Evolutionary conservation across 35 echinoderm and acorn worm species (phyloP), one percentile per base, ranked within the genome.

Genomic region (Anneissia japonica): DNA sequence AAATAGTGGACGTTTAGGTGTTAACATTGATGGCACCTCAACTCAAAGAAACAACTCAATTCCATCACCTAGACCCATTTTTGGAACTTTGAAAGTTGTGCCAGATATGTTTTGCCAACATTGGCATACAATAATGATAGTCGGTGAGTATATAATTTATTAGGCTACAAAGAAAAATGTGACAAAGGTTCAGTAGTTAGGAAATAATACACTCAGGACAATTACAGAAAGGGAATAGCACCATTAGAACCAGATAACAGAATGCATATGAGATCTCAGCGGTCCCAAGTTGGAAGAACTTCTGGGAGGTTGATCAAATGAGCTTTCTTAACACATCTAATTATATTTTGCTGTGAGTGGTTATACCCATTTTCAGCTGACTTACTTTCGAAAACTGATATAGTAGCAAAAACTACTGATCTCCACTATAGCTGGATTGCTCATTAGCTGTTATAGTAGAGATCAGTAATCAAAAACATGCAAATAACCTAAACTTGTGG

Each of bases 51-150:
- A 90, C 36, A 41, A 38, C 30, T 84, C 91, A 14, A 80, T 91
- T 21, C 86, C 91, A 7, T 91, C 91, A n/a, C 95, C 95, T 31
- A 37, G 89, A 30, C 95, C 95, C 1, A 92, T 97, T 32, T 97
- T 97, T 89, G 95, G 95, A 17, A 43, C 95, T 0, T 83, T 97
- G 23, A 92, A 97, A 30, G 90, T 88, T 51, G 95, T 93, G 33
- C 90, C 95, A 4, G 95, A 92, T 91, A 55, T 97, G 40, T 93
- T 83, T 2, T 97, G 95, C 82, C 75, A 81, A 31, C 46, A 97
- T 72, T 97, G 95, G 95, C 88, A 97, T 45, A 86, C 88, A 0
- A 91, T 97, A 32, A 88, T 97, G 37, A 88, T 93, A 30, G 95
- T 93, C 1, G 95, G 95, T 97, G 41, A 90, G 94, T 78, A 46